A percentile compares a stretch with the other conserved stretches of the same genome.
Conservation (phyloP, 2,888 invertebrate species). For the Eupithecia abbreviata region DNA sequence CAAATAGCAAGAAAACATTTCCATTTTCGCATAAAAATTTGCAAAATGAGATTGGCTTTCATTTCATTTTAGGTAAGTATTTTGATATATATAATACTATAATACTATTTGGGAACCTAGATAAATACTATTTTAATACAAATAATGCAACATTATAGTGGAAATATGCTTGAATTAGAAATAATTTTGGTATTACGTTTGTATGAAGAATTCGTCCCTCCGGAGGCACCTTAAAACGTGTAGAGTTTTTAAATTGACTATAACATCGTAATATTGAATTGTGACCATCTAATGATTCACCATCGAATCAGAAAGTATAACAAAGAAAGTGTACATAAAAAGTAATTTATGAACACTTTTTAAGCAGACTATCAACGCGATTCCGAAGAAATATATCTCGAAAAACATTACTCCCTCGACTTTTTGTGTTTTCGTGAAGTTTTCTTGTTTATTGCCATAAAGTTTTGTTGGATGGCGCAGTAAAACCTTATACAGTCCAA, state of each 20-base stretch:
- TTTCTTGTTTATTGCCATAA: conserved; percentile 60
- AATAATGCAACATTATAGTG: no score
- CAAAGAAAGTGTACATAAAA: conserved; percentile 38
- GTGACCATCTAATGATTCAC: background rate
- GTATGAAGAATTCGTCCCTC: no score
- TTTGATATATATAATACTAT: no score
- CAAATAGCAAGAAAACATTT: no score
- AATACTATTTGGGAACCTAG: no score
- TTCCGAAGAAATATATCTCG: conserved; percentile 51
- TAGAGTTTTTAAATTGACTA: background rate
- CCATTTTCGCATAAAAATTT: no score
- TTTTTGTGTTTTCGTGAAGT: conserved; percentile 52
- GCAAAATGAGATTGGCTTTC: no score
- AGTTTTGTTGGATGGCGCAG: conserved; percentile 66
- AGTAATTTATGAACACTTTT: conserved; percentile 45
- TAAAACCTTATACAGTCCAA: conserved; percentile 74
- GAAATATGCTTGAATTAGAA: no score
- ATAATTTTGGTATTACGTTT: no score
- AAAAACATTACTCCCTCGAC: conserved; percentile 55
- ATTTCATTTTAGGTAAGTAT: no score
- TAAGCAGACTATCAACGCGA: conserved; percentile 47
- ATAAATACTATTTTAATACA: no score
- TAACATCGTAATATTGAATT: background rate
- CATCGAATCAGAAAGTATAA: conserved; percentile 2
- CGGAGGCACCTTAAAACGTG: no score